Evolutionary conservation across 2,888 invertebrate species (phyloP).

Genomic region (Pharmacophagus antenor): DNA sequence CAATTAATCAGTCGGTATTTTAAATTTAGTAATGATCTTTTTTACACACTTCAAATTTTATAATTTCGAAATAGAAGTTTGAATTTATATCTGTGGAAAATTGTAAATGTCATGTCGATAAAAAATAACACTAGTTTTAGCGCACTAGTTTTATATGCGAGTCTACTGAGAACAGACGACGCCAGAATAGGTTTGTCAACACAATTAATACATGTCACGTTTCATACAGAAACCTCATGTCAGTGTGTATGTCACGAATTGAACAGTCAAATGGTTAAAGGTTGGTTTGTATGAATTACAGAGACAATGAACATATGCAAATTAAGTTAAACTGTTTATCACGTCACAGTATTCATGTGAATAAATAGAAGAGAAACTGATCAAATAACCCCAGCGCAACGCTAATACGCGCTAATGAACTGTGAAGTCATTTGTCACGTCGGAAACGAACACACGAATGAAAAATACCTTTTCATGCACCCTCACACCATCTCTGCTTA

Average conservation of each 20-base stretch:
- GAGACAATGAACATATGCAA: slow-evolving; percentile 10
- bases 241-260: neutral
- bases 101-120: no score
- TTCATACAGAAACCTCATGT: neutral
- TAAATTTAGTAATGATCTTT: no score
- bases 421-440: slow-evolving; percentile 22
- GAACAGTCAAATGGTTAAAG: neutral
- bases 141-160: no score
- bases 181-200: no score
- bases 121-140: no score
- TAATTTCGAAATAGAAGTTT: no score
- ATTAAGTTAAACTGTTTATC: slow-evolving; percentile 17
- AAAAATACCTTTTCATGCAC: neutral
- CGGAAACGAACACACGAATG: neutral
- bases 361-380: slow-evolving; percentile 10
- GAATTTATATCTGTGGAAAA: no score
- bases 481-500: no score
- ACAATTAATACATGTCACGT: neutral
- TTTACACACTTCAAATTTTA: no score
- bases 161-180: no score
- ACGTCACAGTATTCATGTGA: slow-evolving; percentile 13
- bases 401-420: slow-evolving; percentile 19
- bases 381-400: slow-evolving; percentile 11
- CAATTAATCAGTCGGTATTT: no score
- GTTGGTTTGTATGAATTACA: neutral